phyloP scores from a whole-genome alignment of 2,888 invertebrate genomes.

The Agrotis ipsilon region DNA sequence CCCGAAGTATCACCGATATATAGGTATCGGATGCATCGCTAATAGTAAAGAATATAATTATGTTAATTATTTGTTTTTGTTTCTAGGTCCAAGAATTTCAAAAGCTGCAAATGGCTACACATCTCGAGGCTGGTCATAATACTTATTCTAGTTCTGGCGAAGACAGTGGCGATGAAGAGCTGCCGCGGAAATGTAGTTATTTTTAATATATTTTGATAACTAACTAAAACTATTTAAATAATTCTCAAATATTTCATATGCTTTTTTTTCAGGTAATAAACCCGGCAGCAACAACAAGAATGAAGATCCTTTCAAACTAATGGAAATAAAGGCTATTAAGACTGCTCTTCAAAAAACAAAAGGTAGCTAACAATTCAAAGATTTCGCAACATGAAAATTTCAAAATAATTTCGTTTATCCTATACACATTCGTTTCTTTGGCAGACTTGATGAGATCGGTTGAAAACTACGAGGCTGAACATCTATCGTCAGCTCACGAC shows the following conservation, averaged over 20 bases:
- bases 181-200: slow-evolving; percentile 81
- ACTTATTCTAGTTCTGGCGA: slow-evolving; percentile 87
- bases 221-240: background rate
- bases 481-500: slow-evolving; percentile 79
- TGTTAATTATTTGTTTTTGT: slow-evolving; percentile 19
- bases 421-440: slow-evolving; percentile 41
- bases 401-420: too few species aligned
- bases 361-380: slow-evolving; percentile 69
- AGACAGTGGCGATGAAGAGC: slow-evolving; percentile 85
- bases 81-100: slow-evolving; percentile 87
- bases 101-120: slow-evolving; percentile 86
- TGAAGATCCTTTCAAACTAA: slow-evolving; percentile 87
- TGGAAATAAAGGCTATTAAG: slow-evolving; percentile 89
- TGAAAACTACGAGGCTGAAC: slow-evolving; percentile 85
- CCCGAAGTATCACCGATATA: too few species aligned
- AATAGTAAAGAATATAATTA: too few species aligned
- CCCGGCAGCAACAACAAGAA: slow-evolving; percentile 83
- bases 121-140: slow-evolving; percentile 79
- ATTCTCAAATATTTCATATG: background rate
- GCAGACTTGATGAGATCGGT: slow-evolving; percentile 88
- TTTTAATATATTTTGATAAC: background rate
- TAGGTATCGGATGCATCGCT: too few species aligned
- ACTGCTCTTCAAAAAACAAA: slow-evolving; percentile 88
- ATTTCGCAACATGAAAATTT: background rate
- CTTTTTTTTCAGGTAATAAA: slow-evolving; percentile 78